These are phyloP conservation scores for Enteromius trimaculatus DNA, from an alignment of 2,797 vertebrate genomes.

Conservation along the genomic window DNA sequence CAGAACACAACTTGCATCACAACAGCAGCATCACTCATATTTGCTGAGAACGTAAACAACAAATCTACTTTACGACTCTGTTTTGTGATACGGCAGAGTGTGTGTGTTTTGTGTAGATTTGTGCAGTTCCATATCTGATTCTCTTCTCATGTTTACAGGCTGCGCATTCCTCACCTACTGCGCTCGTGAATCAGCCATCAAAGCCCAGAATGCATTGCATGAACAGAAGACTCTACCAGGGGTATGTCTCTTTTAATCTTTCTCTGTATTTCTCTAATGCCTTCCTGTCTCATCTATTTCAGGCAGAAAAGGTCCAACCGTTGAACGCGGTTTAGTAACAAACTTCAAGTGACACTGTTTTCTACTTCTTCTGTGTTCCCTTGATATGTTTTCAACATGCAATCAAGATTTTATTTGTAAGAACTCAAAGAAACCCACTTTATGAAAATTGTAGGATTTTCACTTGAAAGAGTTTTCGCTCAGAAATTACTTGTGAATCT, in stretches of 20 bases:
- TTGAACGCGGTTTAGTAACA: background rate
- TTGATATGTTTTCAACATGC: background rate
- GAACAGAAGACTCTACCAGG: constrained; percentile 63
- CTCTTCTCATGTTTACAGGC: constrained; percentile 55
- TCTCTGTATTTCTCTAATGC: constrained; percentile 21
- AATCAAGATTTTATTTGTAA: background rate
- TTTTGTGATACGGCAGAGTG: constrained; percentile 13
- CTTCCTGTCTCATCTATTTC: background rate
- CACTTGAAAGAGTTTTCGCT: background rate
- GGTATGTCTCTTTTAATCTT: constrained; percentile 44
- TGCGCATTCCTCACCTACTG: constrained; percentile 62
- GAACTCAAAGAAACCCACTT: no score
- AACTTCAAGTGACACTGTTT: background rate
- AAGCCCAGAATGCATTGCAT: constrained; percentile 61
- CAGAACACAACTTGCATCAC: background rate
- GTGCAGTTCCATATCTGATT: constrained; percentile 48
- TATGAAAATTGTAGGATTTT: background rate
- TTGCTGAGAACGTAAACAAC: background rate
- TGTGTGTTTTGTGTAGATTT: constrained; percentile 45
- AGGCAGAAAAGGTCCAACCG: constrained; percentile 10
- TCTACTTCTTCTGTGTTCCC: background rate
- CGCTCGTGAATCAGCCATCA: constrained; percentile 60
- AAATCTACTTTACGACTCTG: background rate
- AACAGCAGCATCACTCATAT: background rate
- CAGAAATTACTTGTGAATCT: background rate